Evolutionary conservation across 2,797 vertebrate genomes (phyloP), one percentile per base, ranked within the genome.

Genomic region (Macropus fuliginosus): DNA sequence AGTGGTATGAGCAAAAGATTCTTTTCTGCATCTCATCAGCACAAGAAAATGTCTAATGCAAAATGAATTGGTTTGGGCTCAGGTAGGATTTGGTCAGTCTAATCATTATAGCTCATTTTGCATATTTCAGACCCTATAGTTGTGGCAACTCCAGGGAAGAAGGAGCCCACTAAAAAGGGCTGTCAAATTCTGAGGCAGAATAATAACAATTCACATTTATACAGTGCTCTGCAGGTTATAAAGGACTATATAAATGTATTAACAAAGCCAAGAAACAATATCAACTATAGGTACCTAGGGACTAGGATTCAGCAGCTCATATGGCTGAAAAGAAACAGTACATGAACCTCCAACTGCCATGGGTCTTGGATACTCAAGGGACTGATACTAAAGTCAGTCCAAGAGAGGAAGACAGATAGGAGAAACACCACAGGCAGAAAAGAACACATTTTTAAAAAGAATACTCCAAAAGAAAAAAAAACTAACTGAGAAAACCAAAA

Each of bases 21-120:
- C 3, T 18, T 56, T 95, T 96, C 52, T 96, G 89, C 92, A 94
- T 96, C 52, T 94, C 91, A 92, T 91, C n/a, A 91, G 54, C 40
- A 92, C 29, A 56, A 87, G 91, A 56, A 89, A 94, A 93, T 59
- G 54, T 55, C 34, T 96, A 87, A 96, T 96, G 93, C 94, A 92
- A 96, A 96, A 94, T 95, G 62, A 66, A 97, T 94, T 93, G 40
- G 29, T 50, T 91, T 94, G 24, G 52, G 10, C 93, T 91, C 93
- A 94, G 18, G 91, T 96, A 92, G 57, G 91, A 93, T 91, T 97
- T 94, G 91, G 31, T 93, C 91, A 57, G 90, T 93, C 56, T 93
- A 96, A 96, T 94, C 57, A 96, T 94, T 95, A 92, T 74, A 9
- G 94, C 52, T 66, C 40, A 93, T 96, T 92, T 96, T 94, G 92